Conservation (phyloP, 2,888 invertebrate genomes). For the Nemurella pictetii region DNA sequence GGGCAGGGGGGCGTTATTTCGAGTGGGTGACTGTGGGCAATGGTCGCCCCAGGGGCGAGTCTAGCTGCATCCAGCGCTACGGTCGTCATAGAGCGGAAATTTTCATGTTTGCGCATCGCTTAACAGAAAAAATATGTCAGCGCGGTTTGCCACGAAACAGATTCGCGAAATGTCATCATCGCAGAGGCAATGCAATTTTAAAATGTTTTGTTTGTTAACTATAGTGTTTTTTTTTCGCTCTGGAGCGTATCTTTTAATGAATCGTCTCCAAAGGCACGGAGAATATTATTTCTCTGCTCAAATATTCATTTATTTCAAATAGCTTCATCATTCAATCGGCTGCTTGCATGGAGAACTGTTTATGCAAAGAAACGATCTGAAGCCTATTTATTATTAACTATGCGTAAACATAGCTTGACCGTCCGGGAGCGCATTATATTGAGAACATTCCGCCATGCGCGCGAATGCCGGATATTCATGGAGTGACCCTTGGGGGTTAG, state of each 20-base stretch:
- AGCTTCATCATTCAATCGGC: not conserved
- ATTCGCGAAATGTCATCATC: not conserved
- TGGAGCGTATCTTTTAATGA: not conserved
- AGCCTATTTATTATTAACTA: not conserved
- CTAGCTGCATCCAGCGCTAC: not conserved
- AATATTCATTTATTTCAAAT: not conserved
- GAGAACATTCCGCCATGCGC: not conserved
- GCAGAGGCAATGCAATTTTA: not conserved
- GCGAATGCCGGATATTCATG: not conserved
- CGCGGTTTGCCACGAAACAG: not conserved
- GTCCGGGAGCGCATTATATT: not conserved
- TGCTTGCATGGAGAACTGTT: not conserved
- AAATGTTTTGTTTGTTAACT: not conserved
- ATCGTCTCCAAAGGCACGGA: not conserved
- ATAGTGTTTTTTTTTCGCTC: not conserved
- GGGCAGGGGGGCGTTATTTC: too few species aligned
- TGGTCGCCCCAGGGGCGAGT: not conserved
- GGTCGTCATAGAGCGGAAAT: not conserved
- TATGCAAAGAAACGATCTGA: not conserved
- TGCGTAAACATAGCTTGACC: not conserved
- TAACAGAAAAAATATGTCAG: not conserved
- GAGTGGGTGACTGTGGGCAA: not conserved
- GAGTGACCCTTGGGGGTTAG: not conserved
- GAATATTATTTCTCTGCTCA: not conserved
- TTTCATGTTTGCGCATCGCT: conserved; percentile 19